These are phyloP conservation scores for Sarcophaga carnaria DNA, from an alignment of 2,888 invertebrate species.

Conservation along the genomic window DNA sequence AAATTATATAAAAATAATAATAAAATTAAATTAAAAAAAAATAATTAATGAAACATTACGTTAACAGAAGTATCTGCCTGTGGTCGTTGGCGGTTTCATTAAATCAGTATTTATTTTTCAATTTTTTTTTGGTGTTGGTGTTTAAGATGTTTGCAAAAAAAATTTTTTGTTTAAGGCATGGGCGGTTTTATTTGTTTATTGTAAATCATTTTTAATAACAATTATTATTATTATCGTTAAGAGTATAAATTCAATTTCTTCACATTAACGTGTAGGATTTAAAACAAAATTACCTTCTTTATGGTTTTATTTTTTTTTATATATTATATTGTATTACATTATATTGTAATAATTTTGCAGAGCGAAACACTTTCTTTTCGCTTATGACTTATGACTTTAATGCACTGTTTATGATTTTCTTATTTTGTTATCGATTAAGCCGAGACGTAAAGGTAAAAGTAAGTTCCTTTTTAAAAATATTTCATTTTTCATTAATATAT, in stretches of 20 bases:
- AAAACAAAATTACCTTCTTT: constrained; percentile 26
- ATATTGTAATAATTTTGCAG: constrained; percentile 17
- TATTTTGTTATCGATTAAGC: constrained; percentile 34
- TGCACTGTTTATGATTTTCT: constrained; percentile 21
- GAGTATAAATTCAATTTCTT: constrained; percentile 7
- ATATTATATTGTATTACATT: neutral
- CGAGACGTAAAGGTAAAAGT: constrained; percentile 56
- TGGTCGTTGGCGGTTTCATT: neutral
- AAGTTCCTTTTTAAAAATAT: constrained; percentile 46
- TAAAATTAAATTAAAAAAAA: neutral
- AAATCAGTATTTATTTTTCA: neutral
- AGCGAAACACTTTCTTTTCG: constrained; percentile 44
- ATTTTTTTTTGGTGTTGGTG: constrained; percentile 10
- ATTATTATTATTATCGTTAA: constrained; percentile 14
- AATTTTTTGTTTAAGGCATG: constrained; percentile 11
- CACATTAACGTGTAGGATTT: constrained; percentile 23
- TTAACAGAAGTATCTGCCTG: neutral
- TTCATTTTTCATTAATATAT: constrained; percentile 55
- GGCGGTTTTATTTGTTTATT: constrained; percentile 2
- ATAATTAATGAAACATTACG: neutral
- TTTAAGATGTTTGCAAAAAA: constrained; percentile 9
- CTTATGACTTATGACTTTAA: constrained; percentile 13
- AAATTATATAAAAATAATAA: neutral
- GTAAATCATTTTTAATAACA: neutral
- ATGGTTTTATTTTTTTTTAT: neutral